Base-by-base conservation (phyloP, 2,113 vertebrate genomes). In the Junco hyemalis region DNA sequence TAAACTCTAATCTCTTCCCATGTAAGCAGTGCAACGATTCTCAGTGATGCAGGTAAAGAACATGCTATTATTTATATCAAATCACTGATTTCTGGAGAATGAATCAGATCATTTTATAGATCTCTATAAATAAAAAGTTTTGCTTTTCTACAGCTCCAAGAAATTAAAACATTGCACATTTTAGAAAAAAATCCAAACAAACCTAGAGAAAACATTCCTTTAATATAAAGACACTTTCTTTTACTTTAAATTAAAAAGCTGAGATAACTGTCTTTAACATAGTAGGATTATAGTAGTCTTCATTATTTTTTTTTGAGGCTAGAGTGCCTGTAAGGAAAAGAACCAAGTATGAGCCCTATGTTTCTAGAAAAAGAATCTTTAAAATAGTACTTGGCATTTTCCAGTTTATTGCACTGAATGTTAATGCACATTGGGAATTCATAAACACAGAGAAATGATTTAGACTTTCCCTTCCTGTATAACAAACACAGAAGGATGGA, bases 381-480 rank as follows among this genome's bases (percentile, higher is more conserved):
- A 95, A 96, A 92, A 97, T 91, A 90, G 72, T 40, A 90, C 68
- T 94, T 95, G 91, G 81, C 63, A 76, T 94, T 95, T 95, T 91
- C 92, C 79, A 95, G 60, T 93, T 97, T 95, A 95, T 79, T 94
- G 86, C 86, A 77, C 64, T 92, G 81, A 94, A 86, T 94, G 88
- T 92, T 96, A 92, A 97, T 83, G 80, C 51, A 93, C 74, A 93
- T 45, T 79, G 88, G 71, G 96, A 96, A 97, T 97, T 95, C 80
- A 96, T 92, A 96, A 97, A 97, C 74, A 92, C 12, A 3, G 69
- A 94, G 57, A 95, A 90, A 92, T 86, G 9, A 94, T 94, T 97
- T 96, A 90, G 44, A 86, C 72, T 84, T 56, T 93, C n/a, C 38
- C 63, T 95, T 77, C 78, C 63, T 88, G 69, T 92, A 72, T 69